These are phyloP conservation scores for Cheumatopsyche charites DNA, from an alignment of 1,140 invertebrate genomes.

Conservation along the genomic window DNA sequence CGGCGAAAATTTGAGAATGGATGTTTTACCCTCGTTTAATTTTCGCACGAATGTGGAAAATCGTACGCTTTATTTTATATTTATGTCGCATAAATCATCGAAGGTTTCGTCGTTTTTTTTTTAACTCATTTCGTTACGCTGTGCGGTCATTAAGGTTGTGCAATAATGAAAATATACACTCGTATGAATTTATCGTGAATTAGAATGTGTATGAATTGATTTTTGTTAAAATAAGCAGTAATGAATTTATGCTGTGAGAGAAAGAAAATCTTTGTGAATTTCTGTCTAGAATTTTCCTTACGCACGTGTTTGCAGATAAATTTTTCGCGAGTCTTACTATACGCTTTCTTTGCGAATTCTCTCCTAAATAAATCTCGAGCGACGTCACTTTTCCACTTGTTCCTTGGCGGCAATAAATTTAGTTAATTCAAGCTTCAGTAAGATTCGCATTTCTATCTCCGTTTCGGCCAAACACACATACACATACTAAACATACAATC, in stretches of 20 bases:
- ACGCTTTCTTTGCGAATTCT: conserved; percentile 11
- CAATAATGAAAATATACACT: no score
- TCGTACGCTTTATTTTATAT: no score
- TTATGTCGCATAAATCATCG: no score
- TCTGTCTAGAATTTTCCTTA: conserved; percentile 6
- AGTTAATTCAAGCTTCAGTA: conserved; percentile 31
- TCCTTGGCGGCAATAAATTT: conserved; percentile 36
- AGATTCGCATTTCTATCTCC: conserved; percentile 32
- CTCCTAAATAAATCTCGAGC: conserved; percentile 23
- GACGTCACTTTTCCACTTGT: conserved; percentile 37
- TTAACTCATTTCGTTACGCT: no score
- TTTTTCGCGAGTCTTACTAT: conserved; percentile 9
- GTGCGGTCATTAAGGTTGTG: no score
- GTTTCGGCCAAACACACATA: conserved; percentile 1
- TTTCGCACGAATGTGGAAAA: conserved; percentile 5
- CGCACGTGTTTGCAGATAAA: conserved; percentile 29
- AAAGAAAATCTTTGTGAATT: not conserved
- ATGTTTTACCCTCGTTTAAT: conserved; percentile 23
- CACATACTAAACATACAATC: not conserved
- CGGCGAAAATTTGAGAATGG: conserved; percentile 28
- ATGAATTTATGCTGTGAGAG: no score
- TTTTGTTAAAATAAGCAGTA: no score
- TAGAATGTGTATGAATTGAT: no score
- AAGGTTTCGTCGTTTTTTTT: no score
- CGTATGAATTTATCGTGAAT: no score